Base-by-base conservation (phyloP, 2,888 invertebrate species). In the Polymixis lichenea region DNA sequence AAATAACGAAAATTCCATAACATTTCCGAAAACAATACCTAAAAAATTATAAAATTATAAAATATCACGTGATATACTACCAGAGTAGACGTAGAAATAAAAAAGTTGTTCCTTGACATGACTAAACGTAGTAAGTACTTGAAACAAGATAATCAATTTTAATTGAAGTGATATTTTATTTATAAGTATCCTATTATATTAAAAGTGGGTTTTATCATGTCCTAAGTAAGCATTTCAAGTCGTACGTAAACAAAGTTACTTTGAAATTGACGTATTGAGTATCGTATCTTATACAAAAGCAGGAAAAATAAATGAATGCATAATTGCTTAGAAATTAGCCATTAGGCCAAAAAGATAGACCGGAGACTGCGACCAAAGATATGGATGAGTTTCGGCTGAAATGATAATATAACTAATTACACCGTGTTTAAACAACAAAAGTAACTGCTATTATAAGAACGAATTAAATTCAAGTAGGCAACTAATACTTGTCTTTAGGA, bases 191-290 rank as follows among this genome's bases (percentile, higher is more conserved):
- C 0, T 17, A 66, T 32, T 53, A 9, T 38, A 67, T 17, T 32
- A 61, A 15, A 62, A 64, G 11, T 49, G 46, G 3, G 56, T 70
- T 51, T 55, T 58, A 4, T 9, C 51, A 51, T 32, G 17, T 46
- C 43, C 32, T 58, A n/a, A 69, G 56, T 49, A 77, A 69, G 38
- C 49, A 69, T 51, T 15, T 5, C 15, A 64, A 64, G 77, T 60
- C 6, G 8, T 61, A 49, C 1, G n/a, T 67, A 65, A 22, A n/a
- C n/a, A 46, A 13, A 43, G 13, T 53, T 22, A 53, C 46, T 60
- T 75, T n/a, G 15, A 38, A 49, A 58, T 19, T 43, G 6, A 17
- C 43, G 8, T 25, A 43, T 64, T 73, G 13, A 9, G 7, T 60
- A 46, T 43, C 13, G 8, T n/a, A 56, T 55, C 4, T n/a, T 3